Conservation (phyloP, 2,113 vertebrate genomes). For the Pongo pygmaeus region DNA sequence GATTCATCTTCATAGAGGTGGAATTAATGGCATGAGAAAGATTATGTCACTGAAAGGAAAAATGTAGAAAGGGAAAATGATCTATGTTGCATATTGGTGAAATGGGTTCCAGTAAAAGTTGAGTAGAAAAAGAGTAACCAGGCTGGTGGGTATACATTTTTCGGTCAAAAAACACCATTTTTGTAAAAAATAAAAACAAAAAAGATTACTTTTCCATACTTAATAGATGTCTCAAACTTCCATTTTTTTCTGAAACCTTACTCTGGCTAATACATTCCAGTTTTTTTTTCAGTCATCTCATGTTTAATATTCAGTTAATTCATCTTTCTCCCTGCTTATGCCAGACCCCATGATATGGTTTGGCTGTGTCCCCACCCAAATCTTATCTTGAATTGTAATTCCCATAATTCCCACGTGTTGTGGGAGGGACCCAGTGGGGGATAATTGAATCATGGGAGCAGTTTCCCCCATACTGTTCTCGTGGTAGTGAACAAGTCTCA, state of each 20-base stretch:
- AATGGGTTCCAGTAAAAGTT: neutral
- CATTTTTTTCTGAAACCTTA: neutral
- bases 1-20: neutral
- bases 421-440: no score
- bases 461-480: no score
- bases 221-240: neutral
- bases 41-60: neutral
- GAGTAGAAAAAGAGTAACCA: neutral
- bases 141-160: neutral
- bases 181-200: neutral
- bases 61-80: neutral
- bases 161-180: neutral
- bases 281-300: neutral
- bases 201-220: neutral
- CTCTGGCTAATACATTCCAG: neutral
- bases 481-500: no score
- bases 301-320: neutral
- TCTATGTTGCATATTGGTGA: no score
- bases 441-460: no score
- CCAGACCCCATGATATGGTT: no score
- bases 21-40: neutral
- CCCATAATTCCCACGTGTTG: no score
- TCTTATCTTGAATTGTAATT: no score
- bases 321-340: neutral
- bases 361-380: no score